These are phyloP conservation scores for Oreohelix idahoensis DNA, from an alignment of 1,140 invertebrate species.

Conservation along the genomic window DNA sequence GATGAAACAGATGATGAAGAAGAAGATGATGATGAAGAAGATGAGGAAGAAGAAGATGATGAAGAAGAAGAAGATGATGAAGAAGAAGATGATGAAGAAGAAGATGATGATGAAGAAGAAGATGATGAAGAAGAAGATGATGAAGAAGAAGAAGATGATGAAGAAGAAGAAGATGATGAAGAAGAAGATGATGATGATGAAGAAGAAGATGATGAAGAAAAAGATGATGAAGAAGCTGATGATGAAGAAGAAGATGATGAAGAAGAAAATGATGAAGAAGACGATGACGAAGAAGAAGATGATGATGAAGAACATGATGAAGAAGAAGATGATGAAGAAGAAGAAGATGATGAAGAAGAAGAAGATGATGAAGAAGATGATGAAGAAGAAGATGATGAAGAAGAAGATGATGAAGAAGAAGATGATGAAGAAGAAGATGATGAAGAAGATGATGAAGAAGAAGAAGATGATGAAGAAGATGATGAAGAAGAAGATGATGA, in stretches of 20 bases:
- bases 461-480: neutral
- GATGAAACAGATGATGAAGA: no score
- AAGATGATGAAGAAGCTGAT: no score
- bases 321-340: neutral
- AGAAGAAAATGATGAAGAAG: no score
- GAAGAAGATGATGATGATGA: neutral
- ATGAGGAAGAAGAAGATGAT: no score
- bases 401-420: slow-evolving; percentile 41
- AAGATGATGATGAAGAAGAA: neutral
- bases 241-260: slow-evolving; percentile 1
- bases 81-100: neutral
- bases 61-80: no score
- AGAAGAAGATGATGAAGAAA: neutral
- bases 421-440: slow-evolving; percentile 8
- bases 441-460: neutral
- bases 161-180: neutral
- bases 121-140: neutral
- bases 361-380: slow-evolving; percentile 28
- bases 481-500: no score
- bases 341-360: neutral
- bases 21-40: no score
- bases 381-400: neutral
- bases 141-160: neutral
- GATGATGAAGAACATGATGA: neutral
- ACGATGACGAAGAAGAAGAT: no score